Base-by-base conservation (phyloP, 2,888 invertebrate genomes). In the Acanthopleura granulata region DNA sequence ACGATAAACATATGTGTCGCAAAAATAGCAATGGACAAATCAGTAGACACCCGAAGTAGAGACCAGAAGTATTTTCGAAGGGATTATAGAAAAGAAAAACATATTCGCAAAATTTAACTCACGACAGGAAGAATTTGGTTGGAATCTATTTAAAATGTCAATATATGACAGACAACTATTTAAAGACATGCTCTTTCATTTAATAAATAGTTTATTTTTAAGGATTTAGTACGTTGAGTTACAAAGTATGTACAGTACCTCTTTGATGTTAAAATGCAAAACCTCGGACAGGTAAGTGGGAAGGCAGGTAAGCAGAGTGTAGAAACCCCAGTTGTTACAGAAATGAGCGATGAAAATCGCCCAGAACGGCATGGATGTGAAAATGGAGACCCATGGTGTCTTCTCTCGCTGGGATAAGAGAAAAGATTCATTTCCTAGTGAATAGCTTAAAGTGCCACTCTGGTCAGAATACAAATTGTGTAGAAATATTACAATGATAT, bases 281-380 rank as follows among this genome's bases (percentile, higher is more conserved):
- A 91, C 86, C 76, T 90, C 87, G 50, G 89, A 87, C 83, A 92
- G 86, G 80, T 90, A 91, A 62, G 84, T 88, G 0, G 92, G 92
- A 62, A 92, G 84, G 69, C 89, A 88, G 4, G 91, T 91, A 18
- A 91, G 86, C 88, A 91, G 87, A 0, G 90, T 91, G 83, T 91
- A 92, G 82, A 90, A 91, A 14, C 91, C 91, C 91, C 91, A 91
- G 86, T 91, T 91, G 82, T 89, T 89, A 73, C 85, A 84, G 76
- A 90, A 88, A 79, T 92, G 91, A 11, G 89, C 91, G 0, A 84
- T 82, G 61, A 87, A 80, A 4, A 90, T 84, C 0, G 90, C 91
- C 90, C 90, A 91, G 14, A 91, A 80, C 0, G 85, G 83, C 0
- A 83, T 78, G 0, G 83, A 84, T 0, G 78, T 82, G 4, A 85